Evolutionary conservation across 2,113 vertebrate species (phyloP).

Genomic region (Montifringilla adamsi): DNA sequence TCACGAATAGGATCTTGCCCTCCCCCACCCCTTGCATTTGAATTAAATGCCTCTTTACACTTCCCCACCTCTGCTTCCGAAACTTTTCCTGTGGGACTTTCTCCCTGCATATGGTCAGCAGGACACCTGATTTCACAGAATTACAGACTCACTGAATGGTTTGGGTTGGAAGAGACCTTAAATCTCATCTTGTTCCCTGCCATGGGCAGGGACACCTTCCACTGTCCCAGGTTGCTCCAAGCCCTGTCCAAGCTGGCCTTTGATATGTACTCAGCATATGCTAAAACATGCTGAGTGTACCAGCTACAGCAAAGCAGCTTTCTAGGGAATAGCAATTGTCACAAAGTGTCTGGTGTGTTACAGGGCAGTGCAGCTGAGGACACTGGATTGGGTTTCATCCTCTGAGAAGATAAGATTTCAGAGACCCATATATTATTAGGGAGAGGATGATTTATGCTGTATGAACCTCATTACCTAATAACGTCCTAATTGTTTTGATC

Average conservation of each 20-base stretch:
- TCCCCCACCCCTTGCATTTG: not conserved
- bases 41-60: conserved; percentile 6
- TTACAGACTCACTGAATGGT: not conserved
- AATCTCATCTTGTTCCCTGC: not conserved
- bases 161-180: not conserved
- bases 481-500: not conserved
- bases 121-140: not conserved
- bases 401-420: not conserved
- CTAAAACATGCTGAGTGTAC: not conserved
- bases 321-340: not conserved
- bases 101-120: not conserved
- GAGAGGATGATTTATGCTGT: not conserved
- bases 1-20: not conserved
- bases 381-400: not conserved
- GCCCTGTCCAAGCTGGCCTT: not conserved
- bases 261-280: not conserved
- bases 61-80: not conserved
- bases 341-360: not conserved
- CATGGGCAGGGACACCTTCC: not conserved
- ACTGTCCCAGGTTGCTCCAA: not conserved
- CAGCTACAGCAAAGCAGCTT: not conserved
- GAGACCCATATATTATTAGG: not conserved
- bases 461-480: not conserved
- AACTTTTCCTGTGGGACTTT: conserved; percentile 1
- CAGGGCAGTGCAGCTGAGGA: not conserved